Percentiles rank a stretch among this genome's conserved stretches.
These are phyloP conservation scores for Rotaria magnacalcarata DNA, from an alignment of 2,888 invertebrate species.

Conservation along the genomic window DNA sequence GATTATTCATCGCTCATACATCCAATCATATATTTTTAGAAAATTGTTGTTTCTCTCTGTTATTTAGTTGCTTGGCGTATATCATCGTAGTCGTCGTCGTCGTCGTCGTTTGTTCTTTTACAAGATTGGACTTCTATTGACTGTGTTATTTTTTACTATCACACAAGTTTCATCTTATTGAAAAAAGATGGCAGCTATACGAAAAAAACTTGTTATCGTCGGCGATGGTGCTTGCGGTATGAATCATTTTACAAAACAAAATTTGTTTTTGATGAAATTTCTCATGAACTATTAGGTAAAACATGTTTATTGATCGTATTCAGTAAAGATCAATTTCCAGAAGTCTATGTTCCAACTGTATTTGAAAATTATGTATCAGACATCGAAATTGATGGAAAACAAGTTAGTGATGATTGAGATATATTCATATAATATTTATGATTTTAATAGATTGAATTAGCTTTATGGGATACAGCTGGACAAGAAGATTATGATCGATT, in stretches of 20 bases:
- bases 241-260: not conserved
- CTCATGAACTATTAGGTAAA: constrained; percentile 62
- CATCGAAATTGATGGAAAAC: constrained; percentile 96
- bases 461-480: constrained; percentile 87
- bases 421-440: no score
- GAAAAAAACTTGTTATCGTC: constrained; percentile 93
- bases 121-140: not conserved
- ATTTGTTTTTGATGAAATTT: not conserved
- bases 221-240: constrained; percentile 95
- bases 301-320: constrained; percentile 97
- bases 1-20: constrained; percentile 8
- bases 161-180: no score
- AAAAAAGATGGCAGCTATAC: constrained; percentile 73
- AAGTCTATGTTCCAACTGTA: constrained; percentile 98
- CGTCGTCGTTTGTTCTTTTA: constrained; percentile 16
- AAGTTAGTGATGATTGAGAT: constrained; percentile 49
- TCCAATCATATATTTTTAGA: constrained; percentile 3
- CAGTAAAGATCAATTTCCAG: constrained; percentile 97
- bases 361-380: constrained; percentile 99
- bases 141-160: no score
- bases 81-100: not conserved
- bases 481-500: constrained; percentile 71
- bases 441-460: constrained; percentile 59
- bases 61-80: not conserved
- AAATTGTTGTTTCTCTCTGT: not conserved